phyloP scores from a whole-genome alignment of 2,113 vertebrate genomes.

The Sakesphorus luctuosus region DNA sequence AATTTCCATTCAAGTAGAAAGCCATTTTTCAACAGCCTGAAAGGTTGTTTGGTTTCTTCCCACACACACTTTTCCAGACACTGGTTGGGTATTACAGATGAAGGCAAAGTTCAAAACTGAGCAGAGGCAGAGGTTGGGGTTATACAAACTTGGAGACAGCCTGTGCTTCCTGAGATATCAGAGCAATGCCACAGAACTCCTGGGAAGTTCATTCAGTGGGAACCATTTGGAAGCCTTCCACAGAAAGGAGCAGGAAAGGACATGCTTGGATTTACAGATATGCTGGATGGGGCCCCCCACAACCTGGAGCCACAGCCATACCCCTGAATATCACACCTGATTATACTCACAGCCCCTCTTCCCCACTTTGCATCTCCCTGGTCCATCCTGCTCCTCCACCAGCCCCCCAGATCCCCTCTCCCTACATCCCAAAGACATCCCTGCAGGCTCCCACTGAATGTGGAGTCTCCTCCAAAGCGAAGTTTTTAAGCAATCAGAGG shows the following conservation, averaged over 20 bases:
- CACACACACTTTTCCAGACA: not conserved
- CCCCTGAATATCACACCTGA: not conserved
- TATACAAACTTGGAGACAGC: not conserved
- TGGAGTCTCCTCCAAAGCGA: not conserved
- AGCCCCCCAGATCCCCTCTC: not conserved
- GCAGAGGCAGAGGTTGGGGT: not conserved
- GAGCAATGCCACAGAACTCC: not conserved
- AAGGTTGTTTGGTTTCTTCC: not conserved
- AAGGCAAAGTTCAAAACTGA: not conserved
- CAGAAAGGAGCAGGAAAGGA: not conserved
- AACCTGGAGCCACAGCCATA: not conserved
- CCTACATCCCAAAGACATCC: not conserved
- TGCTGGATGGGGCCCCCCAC: not conserved
- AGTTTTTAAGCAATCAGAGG: not conserved
- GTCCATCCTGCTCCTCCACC: not conserved
- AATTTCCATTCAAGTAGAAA: not conserved
- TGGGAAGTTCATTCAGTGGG: not conserved
- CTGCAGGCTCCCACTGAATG: not conserved
- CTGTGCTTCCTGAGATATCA: not conserved
- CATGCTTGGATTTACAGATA: not conserved
- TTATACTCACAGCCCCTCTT: not conserved
- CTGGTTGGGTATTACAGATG: not conserved
- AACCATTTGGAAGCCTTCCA: not conserved
- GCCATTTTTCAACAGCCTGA: not conserved
- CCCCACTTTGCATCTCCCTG: not conserved